Percentiles rank a stretch among this genome's conserved stretches.
Evolutionary conservation across 1,140 invertebrate genomes (phyloP).

Genomic region (Aporrectodea caliginosa): DNA sequence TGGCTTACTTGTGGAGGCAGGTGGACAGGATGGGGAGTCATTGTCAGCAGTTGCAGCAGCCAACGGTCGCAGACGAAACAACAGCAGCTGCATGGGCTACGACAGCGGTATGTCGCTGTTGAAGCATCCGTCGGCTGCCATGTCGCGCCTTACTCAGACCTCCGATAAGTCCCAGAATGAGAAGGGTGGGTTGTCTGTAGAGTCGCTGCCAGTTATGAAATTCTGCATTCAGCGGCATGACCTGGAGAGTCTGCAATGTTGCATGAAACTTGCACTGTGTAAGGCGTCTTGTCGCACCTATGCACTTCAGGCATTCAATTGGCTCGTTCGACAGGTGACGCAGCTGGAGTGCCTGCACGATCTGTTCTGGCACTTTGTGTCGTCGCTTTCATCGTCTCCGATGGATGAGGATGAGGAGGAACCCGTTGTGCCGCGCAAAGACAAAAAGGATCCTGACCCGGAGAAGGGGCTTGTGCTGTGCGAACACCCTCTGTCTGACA

Average conservation of each 20-base stretch:
- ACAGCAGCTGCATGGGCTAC: background rate
- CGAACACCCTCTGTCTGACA: slow-evolving; percentile 77
- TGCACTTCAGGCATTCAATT: slow-evolving; percentile 89
- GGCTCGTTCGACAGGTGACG: slow-evolving; percentile 85
- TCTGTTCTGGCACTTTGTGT: slow-evolving; percentile 90
- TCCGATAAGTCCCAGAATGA: slow-evolving; percentile 8
- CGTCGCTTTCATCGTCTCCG: slow-evolving; percentile 61
- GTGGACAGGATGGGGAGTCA: background rate
- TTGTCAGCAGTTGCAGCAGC: background rate
- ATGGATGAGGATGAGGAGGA: slow-evolving; percentile 48
- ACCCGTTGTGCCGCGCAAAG: slow-evolving; percentile 37
- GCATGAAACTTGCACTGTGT: slow-evolving; percentile 77
- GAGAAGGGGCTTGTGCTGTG: slow-evolving; percentile 54
- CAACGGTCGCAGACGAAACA: background rate
- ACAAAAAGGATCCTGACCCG: slow-evolving; percentile 42
- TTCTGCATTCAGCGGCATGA: slow-evolving; percentile 84
- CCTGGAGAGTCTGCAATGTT: slow-evolving; percentile 70
- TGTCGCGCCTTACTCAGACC: slow-evolving; percentile 50
- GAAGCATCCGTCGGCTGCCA: slow-evolving; percentile 74
- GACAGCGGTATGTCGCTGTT: slow-evolving; percentile 68
- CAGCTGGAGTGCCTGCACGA: slow-evolving; percentile 87
- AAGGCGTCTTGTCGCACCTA: slow-evolving; percentile 81
- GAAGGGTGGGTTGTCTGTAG: background rate
- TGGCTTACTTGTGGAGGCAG: background rate
- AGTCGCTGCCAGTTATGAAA: slow-evolving; percentile 64